Conservation (phyloP, 2,113 vertebrate genomes). For the Cebidichthys violaceus region DNA sequence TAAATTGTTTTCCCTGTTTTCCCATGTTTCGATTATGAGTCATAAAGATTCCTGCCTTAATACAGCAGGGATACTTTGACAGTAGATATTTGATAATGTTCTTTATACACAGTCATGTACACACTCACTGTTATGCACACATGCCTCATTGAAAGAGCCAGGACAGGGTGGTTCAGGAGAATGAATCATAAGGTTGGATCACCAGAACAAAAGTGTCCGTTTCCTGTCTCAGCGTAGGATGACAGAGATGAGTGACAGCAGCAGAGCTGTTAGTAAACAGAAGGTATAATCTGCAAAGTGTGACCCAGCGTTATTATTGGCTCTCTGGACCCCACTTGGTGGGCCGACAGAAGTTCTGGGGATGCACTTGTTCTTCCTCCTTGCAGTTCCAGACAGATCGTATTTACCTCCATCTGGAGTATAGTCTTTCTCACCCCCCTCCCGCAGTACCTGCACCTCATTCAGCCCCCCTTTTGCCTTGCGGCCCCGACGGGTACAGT, state of each 20-base stretch:
- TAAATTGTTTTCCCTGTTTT: conserved; percentile 71
- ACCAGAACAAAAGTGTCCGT: conserved; percentile 37
- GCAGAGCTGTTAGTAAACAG: conserved; percentile 80
- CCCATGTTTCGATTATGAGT: conserved; percentile 60
- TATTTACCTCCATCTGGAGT: conserved; percentile 75
- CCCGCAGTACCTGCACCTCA: conserved; percentile 81
- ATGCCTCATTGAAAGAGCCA: conserved; percentile 70
- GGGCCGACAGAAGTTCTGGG: conserved; percentile 88
- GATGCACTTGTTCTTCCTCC: conserved; percentile 93
- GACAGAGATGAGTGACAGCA: conserved; percentile 80
- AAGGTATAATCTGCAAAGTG: conserved; percentile 53
- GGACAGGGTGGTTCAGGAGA: conserved; percentile 51
- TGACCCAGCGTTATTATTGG: conserved; percentile 77
- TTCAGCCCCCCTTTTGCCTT: conserved; percentile 85
- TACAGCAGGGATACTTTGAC: conserved; percentile 48
- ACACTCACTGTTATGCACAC: conserved; percentile 55
- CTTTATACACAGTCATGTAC: conserved; percentile 62
- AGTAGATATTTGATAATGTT: conserved; percentile 51
- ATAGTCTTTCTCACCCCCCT: conserved; percentile 82
- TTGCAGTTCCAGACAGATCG: conserved; percentile 74
- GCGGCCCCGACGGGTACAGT: conserved; percentile 88
- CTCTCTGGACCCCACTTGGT: conserved; percentile 93
- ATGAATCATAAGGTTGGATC: conserved; percentile 53
- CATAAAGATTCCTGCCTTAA: conserved; percentile 49
- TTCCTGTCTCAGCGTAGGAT: conserved; percentile 86